phyloP scores from a whole-genome alignment of 2,888 invertebrate genomes.

The Tortrix viridana region DNA sequence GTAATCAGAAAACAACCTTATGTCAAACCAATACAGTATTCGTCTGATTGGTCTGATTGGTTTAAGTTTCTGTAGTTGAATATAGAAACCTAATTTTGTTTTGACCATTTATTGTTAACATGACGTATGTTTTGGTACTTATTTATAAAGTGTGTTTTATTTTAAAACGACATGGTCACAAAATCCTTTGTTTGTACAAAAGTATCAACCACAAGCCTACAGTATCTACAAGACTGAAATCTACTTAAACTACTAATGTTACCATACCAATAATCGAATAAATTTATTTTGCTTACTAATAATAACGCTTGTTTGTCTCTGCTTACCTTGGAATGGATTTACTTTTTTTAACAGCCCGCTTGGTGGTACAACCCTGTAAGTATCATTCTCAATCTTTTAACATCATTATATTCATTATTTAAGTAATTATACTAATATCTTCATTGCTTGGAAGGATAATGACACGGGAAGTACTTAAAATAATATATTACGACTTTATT shows the following conservation, averaged over 20 bases:
- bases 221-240: constrained; percentile 38
- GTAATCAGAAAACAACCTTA: constrained; percentile 44
- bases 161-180: not conserved
- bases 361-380: constrained; percentile 98
- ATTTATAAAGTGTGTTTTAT: not conserved
- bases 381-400: constrained; percentile 58
- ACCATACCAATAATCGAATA: constrained; percentile 17
- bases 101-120: not conserved
- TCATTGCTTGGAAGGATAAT: constrained; percentile 1
- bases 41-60: constrained; percentile 54
- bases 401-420: not conserved
- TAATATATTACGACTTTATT: not conserved
- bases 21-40: constrained; percentile 50
- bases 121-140: not conserved
- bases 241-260: constrained; percentile 35
- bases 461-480: not conserved
- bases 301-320: constrained; percentile 45
- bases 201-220: too few relatives aligned
- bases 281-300: constrained; percentile 40
- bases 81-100: not conserved
- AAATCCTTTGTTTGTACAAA: not conserved
- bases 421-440: constrained; percentile 1
- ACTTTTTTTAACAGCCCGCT: constrained; percentile 87
- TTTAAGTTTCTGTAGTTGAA: constrained; percentile 46
- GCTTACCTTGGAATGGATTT: constrained; percentile 64